Conservation (phyloP, 2,888 invertebrate genomes). For the Stenodema calcarata region DNA sequence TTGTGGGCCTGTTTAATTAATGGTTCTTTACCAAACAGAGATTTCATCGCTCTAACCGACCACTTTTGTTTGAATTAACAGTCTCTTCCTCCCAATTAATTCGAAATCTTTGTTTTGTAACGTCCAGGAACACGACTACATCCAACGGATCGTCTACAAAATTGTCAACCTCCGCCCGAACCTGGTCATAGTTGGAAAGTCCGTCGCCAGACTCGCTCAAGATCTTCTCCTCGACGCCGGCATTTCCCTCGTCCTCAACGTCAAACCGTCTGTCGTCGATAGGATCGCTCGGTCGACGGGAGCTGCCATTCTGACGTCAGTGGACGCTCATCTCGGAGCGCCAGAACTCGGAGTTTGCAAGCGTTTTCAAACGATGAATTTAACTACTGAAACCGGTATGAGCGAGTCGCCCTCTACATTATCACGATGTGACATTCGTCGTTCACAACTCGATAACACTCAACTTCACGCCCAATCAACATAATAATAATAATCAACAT, state of each 20-base stretch:
- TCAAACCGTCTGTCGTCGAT: conserved; percentile 81
- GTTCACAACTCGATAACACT: no score
- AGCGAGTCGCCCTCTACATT: background rate
- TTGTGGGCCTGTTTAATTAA: no score
- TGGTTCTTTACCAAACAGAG: no score
- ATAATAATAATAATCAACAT: no score
- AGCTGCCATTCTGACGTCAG: conserved; percentile 84
- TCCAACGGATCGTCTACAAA: conserved; percentile 83
- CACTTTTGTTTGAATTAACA: no score
- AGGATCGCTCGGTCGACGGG: conserved; percentile 78
- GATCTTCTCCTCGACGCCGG: conserved; percentile 79
- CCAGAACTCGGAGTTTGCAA: conserved; percentile 85
- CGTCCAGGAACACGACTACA: conserved; percentile 79
- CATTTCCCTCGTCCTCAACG: conserved; percentile 87
- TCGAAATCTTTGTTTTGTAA: no score
- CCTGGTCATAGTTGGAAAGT: conserved; percentile 83
- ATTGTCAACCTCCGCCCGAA: conserved; percentile 84
- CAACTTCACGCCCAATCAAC: no score
- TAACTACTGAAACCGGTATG: conserved; percentile 64
- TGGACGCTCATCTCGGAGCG: conserved; percentile 84
- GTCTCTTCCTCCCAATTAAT: no score
- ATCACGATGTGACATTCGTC: no score
- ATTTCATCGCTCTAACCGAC: no score
- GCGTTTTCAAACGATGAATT: conserved; percentile 76
- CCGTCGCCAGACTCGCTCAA: conserved; percentile 75